Percentiles rank a stretch among this genome's conserved stretches.
Evolutionary conservation across 2,797 vertebrate genomes (phyloP).

Genomic region (Bradypodion pumilum): DNA sequence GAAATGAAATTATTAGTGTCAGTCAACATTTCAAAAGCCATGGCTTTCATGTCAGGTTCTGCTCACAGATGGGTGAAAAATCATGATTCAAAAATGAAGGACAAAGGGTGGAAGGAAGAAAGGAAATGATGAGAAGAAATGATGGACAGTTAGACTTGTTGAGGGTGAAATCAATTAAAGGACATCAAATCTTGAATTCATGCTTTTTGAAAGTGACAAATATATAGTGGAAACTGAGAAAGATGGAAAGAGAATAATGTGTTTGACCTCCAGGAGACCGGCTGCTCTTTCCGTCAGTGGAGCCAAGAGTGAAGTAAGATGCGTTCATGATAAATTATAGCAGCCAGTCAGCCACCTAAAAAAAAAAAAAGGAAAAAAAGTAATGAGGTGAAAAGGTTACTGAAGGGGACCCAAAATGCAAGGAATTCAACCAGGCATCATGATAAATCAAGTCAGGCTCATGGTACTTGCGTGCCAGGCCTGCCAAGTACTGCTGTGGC

Average conservation of each 20-base stretch:
- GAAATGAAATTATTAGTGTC: slow-evolving; percentile 53
- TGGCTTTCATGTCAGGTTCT: slow-evolving; percentile 63
- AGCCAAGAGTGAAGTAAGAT: slow-evolving; percentile 75
- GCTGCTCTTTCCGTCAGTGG: slow-evolving; percentile 79
- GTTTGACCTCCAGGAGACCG: slow-evolving; percentile 80
- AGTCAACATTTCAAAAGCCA: slow-evolving; percentile 30
- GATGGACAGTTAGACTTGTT: slow-evolving; percentile 82
- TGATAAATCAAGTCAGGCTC: slow-evolving; percentile 76
- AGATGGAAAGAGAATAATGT: slow-evolving; percentile 78
- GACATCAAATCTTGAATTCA: slow-evolving; percentile 95
- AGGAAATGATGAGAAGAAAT: slow-evolving; percentile 62
- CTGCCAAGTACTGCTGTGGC: slow-evolving; percentile 45
- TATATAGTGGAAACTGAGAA: slow-evolving; percentile 85
- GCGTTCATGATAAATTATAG: slow-evolving; percentile 79
- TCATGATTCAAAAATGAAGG: slow-evolving; percentile 60
- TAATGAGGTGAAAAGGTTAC: slow-evolving; percentile 81
- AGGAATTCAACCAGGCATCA: slow-evolving; percentile 79
- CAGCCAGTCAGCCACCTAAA: slow-evolving; percentile 78
- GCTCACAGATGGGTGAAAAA: slow-evolving; percentile 52
- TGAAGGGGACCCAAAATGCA: slow-evolving; percentile 74
- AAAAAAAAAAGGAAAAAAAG: slow-evolving; percentile 57
- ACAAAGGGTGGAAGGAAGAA: slow-evolving; percentile 49
- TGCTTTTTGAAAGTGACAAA: slow-evolving; percentile 92
- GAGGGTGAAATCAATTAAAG: slow-evolving; percentile 93
- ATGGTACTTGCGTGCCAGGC: slow-evolving; percentile 45